Base-by-base conservation (phyloP, 2,113 vertebrate genomes). In the Arizona elegans region DNA sequence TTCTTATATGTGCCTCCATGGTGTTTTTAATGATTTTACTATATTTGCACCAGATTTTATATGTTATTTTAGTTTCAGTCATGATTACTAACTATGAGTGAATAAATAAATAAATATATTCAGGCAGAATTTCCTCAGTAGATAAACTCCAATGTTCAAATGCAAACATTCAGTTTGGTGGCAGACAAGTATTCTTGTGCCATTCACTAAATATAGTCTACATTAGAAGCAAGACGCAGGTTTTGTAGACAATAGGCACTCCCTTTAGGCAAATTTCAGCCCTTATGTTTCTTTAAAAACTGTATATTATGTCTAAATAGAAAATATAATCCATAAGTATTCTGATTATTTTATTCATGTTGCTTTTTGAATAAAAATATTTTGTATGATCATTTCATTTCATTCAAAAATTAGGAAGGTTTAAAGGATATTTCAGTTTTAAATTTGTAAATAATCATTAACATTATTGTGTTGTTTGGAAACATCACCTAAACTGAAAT, bases 401-500 rank as follows among this genome's bases (percentile, higher is more conserved):
- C 92, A 94, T 95, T 95, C 93, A 91, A 95, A 0, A 50, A 5
- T 93, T 94, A 93, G 96, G 97, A 96, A 97, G 38, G 96, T 89
- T 90, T n/a, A 65, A 90, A n/a, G 58, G 15, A 55, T 88, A 88
- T 55, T 88, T 88, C 24, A 94, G 96, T 96, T 97, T 97, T 93
- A 97, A 94, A 97, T 94, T 62, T 6, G 6, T 90, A 97, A 75
- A 38, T 81, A 81, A 81, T 43, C 33, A 21, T 81, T 81, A 43
- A 81, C 17, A 9, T 81, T 43, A 43, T 81, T 81, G 17, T 43
- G 17, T 81, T 81, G 96, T 93, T 96, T 95, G 96, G 95, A 95
- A 95, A 95, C 87, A 94, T 96, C 93, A 95, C 93, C 95, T 56
- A 89, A 96, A 95, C 97, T 95, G 94, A 95, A 96, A 56, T 59